phyloP scores from a whole-genome alignment of 1,140 invertebrate genomes.

The Solenopsis fugax region DNA sequence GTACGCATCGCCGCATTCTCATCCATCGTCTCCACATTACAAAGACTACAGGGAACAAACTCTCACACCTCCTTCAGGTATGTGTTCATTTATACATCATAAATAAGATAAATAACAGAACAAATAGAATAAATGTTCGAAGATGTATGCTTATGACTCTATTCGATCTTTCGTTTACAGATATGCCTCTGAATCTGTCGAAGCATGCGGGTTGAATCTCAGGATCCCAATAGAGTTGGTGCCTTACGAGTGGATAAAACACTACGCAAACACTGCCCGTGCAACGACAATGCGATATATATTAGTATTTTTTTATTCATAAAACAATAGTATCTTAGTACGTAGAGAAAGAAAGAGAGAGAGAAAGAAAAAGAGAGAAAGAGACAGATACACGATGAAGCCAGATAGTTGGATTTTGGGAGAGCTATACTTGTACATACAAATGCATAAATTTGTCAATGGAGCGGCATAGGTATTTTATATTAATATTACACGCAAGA shows the following conservation, averaged over 20 bases:
- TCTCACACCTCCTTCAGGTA: conserved; percentile 86
- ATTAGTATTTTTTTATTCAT: conserved; percentile 86
- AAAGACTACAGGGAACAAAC: conserved; percentile 86
- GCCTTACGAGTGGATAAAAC: conserved; percentile 85
- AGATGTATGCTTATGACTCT: neutral
- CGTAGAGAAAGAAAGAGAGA: conserved; percentile 70
- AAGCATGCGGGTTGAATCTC: conserved; percentile 87
- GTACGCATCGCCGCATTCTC: conserved; percentile 82
- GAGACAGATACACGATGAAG: conserved; percentile 58
- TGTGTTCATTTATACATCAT: conserved; percentile 4
- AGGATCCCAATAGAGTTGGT: conserved; percentile 84
- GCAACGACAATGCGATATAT: conserved; percentile 86
- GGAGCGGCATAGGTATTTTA: conserved; percentile 80
- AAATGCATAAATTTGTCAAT: conserved; percentile 80
- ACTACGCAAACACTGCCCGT: conserved; percentile 84
- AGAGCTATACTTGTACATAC: conserved; percentile 83
- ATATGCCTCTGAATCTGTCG: conserved; percentile 87
- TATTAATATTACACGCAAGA: conserved; percentile 76
- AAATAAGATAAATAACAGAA: neutral
- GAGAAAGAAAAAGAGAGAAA: neutral
- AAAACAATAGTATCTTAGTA: conserved; percentile 83
- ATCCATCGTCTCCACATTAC: conserved; percentile 83
- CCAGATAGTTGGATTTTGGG: conserved; percentile 77
- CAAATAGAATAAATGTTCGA: no score
- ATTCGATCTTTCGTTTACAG: conserved; percentile 76